Evolutionary conservation across 2,113 vertebrate genomes (phyloP).

Genomic region (Syrrhaptes paradoxus): DNA sequence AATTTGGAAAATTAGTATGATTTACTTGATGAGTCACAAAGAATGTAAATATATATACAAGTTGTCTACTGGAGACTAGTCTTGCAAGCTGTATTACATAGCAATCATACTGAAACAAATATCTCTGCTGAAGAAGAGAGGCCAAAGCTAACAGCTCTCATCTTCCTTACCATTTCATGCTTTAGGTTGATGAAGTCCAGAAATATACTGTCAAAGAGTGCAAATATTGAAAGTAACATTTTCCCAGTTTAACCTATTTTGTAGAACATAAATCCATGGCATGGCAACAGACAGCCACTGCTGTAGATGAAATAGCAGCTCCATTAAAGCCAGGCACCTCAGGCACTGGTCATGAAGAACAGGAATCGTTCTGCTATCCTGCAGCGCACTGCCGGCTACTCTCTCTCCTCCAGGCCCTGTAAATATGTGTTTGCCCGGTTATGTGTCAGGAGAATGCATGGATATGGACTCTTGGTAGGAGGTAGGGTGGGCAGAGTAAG

Average conservation of each 20-base stretch:
- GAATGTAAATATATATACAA: constrained; percentile 40
- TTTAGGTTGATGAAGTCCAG: not conserved
- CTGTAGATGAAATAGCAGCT: not conserved
- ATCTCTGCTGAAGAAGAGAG: not conserved
- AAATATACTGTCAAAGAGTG: not conserved
- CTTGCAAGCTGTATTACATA: not conserved
- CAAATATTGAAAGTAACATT: not conserved
- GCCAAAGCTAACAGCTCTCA: not conserved
- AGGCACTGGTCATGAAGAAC: not conserved
- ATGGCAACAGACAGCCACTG: not conserved
- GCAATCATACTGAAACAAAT: not conserved
- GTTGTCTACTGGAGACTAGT: not conserved
- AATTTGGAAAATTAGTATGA: constrained; percentile 65
- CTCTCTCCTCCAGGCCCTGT: not conserved
- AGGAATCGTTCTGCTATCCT: not conserved
- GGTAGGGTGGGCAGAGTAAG: not conserved
- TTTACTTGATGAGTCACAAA: constrained; percentile 69
- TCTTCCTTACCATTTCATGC: not conserved
- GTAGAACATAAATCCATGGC: not conserved
- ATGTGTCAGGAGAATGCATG: not conserved
- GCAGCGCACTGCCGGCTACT: not conserved
- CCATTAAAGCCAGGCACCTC: not conserved
- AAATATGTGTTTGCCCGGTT: not conserved
- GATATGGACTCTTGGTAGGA: not conserved
- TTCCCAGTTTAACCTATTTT: not conserved